A percentile compares a stretch with the other conserved stretches of the same genome.
Conservation (phyloP, 2,797 vertebrate genomes). For the Callimico goeldii region DNA sequence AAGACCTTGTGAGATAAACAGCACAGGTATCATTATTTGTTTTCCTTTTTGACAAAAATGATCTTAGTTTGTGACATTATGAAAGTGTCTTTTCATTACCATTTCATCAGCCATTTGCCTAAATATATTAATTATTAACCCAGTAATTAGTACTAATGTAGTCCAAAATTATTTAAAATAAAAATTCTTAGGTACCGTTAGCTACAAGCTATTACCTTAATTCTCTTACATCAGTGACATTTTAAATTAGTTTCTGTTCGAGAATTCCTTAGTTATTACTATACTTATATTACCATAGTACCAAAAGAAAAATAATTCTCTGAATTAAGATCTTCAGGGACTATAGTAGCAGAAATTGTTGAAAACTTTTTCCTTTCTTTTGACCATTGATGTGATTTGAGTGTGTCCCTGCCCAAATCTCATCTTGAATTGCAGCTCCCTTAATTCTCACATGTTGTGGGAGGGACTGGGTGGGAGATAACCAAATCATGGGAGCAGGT, state of each 20-base stretch:
- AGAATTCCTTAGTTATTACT: neutral
- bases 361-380: neutral
- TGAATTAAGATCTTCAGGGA: neutral
- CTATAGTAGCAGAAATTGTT: neutral
- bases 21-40: neutral
- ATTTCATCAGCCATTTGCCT: neutral
- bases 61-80: neutral
- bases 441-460: no score
- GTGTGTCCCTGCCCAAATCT: no score
- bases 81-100: neutral
- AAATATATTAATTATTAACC: neutral
- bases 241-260: neutral
- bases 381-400: neutral
- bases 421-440: no score
- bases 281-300: neutral
- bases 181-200: neutral
- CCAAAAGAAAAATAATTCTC: neutral
- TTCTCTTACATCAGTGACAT: neutral
- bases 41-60: neutral
- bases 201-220: neutral
- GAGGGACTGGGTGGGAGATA: no score
- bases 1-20: neutral
- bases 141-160: neutral
- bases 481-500: no score
- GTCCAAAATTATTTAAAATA: neutral